phyloP scores from a whole-genome alignment of 2,797 vertebrate genomes.

The Columba guinea region DNA sequence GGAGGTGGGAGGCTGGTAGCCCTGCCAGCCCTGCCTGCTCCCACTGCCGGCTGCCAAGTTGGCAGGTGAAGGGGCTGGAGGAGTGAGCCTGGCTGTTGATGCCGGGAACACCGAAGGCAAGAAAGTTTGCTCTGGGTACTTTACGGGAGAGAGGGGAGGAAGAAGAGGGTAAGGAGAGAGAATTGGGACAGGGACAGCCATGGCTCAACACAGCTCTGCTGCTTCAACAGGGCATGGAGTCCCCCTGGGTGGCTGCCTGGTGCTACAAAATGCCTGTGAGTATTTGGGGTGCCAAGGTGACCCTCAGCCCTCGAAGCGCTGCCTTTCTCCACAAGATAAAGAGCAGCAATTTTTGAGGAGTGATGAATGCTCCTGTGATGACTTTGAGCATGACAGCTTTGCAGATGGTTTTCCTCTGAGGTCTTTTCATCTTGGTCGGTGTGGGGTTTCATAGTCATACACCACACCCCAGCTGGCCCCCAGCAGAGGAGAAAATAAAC shows the following conservation, averaged over 20 bases:
- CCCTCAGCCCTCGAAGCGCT: fast-evolving
- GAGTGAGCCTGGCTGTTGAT: background rate
- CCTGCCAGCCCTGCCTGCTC: background rate
- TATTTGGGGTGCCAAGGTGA: background rate
- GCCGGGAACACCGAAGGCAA: background rate
- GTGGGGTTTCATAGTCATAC: background rate
- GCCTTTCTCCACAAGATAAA: background rate
- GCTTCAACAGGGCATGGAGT: background rate
- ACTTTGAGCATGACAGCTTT: background rate
- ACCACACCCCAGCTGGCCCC: background rate
- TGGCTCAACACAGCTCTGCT: background rate
- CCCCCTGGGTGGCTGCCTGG: background rate
- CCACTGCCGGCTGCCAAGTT: background rate
- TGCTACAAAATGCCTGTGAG: background rate
- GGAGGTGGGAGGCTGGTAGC: background rate
- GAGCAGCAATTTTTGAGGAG: background rate
- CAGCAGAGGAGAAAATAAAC: background rate
- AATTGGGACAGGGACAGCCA: background rate
- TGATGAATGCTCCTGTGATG: background rate
- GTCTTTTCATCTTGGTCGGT: background rate
- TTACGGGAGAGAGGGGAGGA: background rate
- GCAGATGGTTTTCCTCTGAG: background rate
- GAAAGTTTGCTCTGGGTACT: background rate
- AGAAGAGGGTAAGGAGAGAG: background rate
- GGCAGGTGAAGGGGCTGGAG: background rate